Base-by-base conservation (phyloP, 2,888 invertebrate species). In the Neoscelio sp. region DNA sequence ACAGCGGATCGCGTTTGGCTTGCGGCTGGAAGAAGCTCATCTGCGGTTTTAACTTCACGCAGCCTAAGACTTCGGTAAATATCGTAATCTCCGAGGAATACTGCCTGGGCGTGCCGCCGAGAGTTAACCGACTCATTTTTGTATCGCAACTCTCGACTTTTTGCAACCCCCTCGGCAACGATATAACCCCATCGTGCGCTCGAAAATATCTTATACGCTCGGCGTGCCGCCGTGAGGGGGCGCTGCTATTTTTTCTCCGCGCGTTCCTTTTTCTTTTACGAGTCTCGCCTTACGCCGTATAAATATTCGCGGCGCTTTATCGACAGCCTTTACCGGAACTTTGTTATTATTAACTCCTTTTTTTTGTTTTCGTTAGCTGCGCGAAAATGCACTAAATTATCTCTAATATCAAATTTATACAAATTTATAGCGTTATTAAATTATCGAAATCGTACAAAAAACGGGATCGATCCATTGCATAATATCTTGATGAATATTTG, bases 51-150 rank as follows among this genome's bases (percentile, higher is more conserved):
- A 65, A 62, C 52, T 46, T 71, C 62, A 40, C 42, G 30, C 38
- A 20, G 64, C 75, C 71, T 65, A 70, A 71, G 77, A 75, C 62
- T 74, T 76, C 54, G 85, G 87, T 88, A 88, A 89, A 88, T 87
- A 88, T 88, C 85, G 84, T 88, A 86, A 88, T 87, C 85, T 85
- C 81, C 75, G 80, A 56, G 78, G 83, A 86, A 88, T 87, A 88
- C 85, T 84, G 87, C 82, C 84, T 86, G 85, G 75, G 84, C 89
- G 89, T 89, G 89, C 84, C 88, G 80, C 73, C 67, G 89, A 88
- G 88, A 89, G 87, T 89, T 89, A 89, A 89, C 88, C 85, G 85
- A 85, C 89, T 89, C 87, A 88, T 89, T 89, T 89, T 87, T 84
- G 81, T 46, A 70, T 58, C 60, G 65, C 56, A 38, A 38, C 35